Evolutionary conservation across 2,888 invertebrate species (phyloP).

Genomic region (Nomada hirtipes): DNA sequence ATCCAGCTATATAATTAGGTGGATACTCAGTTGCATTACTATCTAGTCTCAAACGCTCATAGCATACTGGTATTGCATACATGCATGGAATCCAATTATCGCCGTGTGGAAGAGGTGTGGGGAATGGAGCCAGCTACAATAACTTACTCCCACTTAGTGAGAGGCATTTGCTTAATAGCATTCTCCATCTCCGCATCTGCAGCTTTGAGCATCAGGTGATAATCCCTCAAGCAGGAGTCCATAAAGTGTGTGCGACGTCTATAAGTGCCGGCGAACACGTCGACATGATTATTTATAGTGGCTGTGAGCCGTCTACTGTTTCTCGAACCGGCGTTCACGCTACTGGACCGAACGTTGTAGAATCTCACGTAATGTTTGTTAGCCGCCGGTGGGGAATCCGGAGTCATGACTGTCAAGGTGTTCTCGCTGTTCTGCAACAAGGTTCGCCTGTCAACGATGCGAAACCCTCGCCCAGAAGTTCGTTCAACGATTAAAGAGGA

Average conservation of each 20-base stretch:
- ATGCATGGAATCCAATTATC: no score
- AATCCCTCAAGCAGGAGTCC: constrained; percentile 88
- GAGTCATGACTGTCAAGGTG: constrained; percentile 71
- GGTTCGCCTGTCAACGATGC: constrained; percentile 77
- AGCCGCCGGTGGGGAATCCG: constrained; percentile 66
- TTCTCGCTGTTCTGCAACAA: constrained; percentile 83
- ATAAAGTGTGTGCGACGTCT: constrained; percentile 87
- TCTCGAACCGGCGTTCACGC: constrained; percentile 69
- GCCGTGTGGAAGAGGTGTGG: no score
- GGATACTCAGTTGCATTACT: no score
- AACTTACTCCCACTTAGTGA: constrained; percentile 90
- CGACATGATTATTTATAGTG: constrained; percentile 76
- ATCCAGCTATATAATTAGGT: no score
- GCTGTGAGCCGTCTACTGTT: constrained; percentile 74
- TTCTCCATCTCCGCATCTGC: constrained; percentile 92
- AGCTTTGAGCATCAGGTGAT: constrained; percentile 88
- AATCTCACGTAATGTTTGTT: constrained; percentile 79
- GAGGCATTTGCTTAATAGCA: constrained; percentile 93
- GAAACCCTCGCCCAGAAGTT: constrained; percentile 64
- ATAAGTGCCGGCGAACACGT: constrained; percentile 77
- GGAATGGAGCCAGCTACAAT: background rate
- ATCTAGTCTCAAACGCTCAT: no score
- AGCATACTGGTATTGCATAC: no score
- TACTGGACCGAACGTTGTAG: constrained; percentile 73
- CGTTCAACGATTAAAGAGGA: constrained; percentile 28